Base-by-base conservation (phyloP, 2,113 vertebrate genomes). In the Podarcis cretensis region DNA sequence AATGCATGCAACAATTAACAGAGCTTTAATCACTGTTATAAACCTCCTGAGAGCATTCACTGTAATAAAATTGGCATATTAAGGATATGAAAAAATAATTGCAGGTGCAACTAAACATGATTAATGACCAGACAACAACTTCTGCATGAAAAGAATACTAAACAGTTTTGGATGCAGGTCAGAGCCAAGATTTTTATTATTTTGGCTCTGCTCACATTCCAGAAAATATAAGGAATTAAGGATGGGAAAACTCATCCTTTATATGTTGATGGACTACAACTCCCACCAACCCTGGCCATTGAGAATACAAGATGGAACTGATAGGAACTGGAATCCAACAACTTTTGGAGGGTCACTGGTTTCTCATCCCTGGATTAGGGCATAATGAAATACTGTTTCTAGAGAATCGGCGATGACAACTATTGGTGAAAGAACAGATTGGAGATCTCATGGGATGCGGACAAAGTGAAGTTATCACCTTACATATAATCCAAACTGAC, bases 41-140 rank as follows among this genome's bases (percentile, higher is more conserved):
- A 97, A 89, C 91, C 93, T 94, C 92, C 76, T 75, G 94, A 94
- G 95, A 95, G 85, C 59, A 95, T 88, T 88, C 86, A 92, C 25
- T 89, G 86, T 92, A 95, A 95, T 95, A 95, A 96, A 96, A 95
- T 82, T 95, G 93, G 68, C 88, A 90, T 94, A 96, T 92, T 97
- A 96, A 96, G 93, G 89, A 94, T 89, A 95, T 89, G 74, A 94
- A 92, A 93, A 96, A 96, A 95, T 96, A 96, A 96, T 94, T 96
- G 89, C 90, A 95, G 90, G 92, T 96, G 91, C 90, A 96, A 94
- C 94, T 96, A 95, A 96, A 95, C 85, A 94, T 94, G 95, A 96
- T 95, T 96, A 96, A 96, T 96, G 95, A 95, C 93, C 89, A 96
- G 90, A 92, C 87, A 94, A 95, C 94, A 94, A 85, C 87, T 90